Evolutionary conservation across 1,140 invertebrate species (phyloP).

Genomic region (Anthonomus grandis): DNA sequence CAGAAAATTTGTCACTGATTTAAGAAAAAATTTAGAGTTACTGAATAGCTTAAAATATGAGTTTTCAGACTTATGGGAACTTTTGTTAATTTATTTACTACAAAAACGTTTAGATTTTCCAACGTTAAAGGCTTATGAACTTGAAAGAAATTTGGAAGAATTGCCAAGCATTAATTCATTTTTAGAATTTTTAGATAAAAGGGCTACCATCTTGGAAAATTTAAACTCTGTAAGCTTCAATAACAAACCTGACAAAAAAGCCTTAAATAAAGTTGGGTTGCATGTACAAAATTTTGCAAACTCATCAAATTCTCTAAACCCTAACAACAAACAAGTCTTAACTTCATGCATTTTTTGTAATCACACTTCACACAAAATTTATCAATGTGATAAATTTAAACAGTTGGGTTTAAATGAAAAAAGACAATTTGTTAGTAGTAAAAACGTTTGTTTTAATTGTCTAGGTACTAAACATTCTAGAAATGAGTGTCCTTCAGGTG

Average conservation of each 20-base stretch:
- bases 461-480: constrained; percentile 7
- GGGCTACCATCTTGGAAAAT: background rate
- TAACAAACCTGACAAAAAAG: background rate
- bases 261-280: too few relatives aligned
- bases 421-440: constrained; percentile 1
- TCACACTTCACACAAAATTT: constrained; percentile 9
- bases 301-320: background rate
- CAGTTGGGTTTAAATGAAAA: background rate
- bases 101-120: background rate
- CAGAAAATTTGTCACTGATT: background rate
- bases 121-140: background rate
- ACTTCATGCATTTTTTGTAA: constrained; percentile 7
- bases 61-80: background rate
- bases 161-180: background rate
- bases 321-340: background rate
- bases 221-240: background rate
- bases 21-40: background rate
- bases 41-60: background rate
- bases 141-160: background rate
- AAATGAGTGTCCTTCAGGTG: constrained; percentile 7
- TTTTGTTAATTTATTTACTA: background rate
- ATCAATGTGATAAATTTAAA: background rate
- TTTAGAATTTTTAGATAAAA: background rate
- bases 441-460: constrained; percentile 18
- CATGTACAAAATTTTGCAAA: too few relatives aligned